Conservation (phyloP, 2,797 vertebrate species). For the Sebastes steindachneri region DNA sequence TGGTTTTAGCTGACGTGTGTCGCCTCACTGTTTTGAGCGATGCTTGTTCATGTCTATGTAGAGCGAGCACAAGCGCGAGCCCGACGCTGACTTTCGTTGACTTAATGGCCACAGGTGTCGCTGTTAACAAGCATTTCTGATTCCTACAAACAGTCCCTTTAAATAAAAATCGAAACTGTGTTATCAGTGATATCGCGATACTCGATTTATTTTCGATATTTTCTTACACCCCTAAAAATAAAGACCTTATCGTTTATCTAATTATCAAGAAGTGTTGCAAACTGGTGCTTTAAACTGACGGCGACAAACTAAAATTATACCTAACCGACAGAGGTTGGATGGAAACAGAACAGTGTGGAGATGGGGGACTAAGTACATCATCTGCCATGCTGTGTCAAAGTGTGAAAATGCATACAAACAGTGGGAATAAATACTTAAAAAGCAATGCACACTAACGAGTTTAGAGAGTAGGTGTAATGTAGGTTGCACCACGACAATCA, state of each 20-base stretch:
- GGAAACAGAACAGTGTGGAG: not conserved
- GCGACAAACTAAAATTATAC: not conserved
- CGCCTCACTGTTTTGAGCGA: too few species aligned
- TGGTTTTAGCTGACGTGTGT: too few species aligned
- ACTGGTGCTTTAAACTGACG: not conserved
- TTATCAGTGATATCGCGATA: too few species aligned
- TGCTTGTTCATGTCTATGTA: too few species aligned
- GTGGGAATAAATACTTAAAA: not conserved
- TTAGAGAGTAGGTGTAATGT: not conserved
- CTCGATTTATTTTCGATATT: rapidly evolving
- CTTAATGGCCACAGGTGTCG: too few species aligned
- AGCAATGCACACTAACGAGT: not conserved
- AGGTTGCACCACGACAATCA: not conserved
- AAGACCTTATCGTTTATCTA: too few species aligned
- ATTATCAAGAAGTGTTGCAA: not conserved
- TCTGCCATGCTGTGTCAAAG: not conserved
- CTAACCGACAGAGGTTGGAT: not conserved
- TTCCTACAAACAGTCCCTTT: too few species aligned
- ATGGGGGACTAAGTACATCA: constrained; percentile 1
- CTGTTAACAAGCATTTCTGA: too few species aligned
- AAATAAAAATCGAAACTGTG: too few species aligned
- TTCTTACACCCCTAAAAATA: too few species aligned
- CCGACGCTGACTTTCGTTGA: too few species aligned
- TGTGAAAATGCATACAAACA: not conserved
- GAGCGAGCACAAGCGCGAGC: not conserved